Percentiles rank a stretch among this genome's conserved stretches.
Evolutionary conservation across 1,140 invertebrate genomes (phyloP).

Genomic region (Cylas formicarius): DNA sequence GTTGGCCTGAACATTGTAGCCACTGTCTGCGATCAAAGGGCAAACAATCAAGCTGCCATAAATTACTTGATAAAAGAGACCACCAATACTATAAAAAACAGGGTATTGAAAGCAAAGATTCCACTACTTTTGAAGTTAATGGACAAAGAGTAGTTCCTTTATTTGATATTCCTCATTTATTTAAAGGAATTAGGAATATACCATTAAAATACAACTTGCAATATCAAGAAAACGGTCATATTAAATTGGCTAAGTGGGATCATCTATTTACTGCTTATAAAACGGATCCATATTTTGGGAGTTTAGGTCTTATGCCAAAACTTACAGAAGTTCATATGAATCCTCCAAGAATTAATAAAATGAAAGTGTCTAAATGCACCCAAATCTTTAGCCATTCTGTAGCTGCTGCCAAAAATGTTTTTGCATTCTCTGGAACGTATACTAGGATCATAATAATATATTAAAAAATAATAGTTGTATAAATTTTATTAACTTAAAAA

Average conservation of each 20-base stretch:
- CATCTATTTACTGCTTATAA: slow-evolving; percentile 9
- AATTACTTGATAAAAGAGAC: slow-evolving; percentile 19
- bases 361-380: neutral
- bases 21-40: slow-evolving; percentile 21
- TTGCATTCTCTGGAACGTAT: slow-evolving; percentile 1
- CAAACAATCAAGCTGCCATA: slow-evolving; percentile 16
- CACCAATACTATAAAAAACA: slow-evolving; percentile 8
- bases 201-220: slow-evolving; percentile 16
- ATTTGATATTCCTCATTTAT: slow-evolving; percentile 35
- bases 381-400: slow-evolving; percentile 10
- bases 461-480: too few relatives aligned
- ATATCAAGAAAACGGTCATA: slow-evolving; percentile 7
- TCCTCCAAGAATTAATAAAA: neutral
- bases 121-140: slow-evolving; percentile 27
- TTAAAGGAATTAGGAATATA: slow-evolving; percentile 35
- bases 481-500: too few relatives aligned
- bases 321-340: slow-evolving; percentile 17
- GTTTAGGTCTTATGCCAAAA: too few relatives aligned
- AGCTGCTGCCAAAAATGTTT: slow-evolving; percentile 1
- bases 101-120: slow-evolving; percentile 17
- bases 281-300: slow-evolving; percentile 12
- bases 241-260: slow-evolving; percentile 18
- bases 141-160: slow-evolving; percentile 30
- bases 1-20: slow-evolving; percentile 18
- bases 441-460: too few relatives aligned